These are phyloP conservation scores for Motacilla alba DNA, from an alignment of 2,113 vertebrate species.

Conservation along the genomic window DNA sequence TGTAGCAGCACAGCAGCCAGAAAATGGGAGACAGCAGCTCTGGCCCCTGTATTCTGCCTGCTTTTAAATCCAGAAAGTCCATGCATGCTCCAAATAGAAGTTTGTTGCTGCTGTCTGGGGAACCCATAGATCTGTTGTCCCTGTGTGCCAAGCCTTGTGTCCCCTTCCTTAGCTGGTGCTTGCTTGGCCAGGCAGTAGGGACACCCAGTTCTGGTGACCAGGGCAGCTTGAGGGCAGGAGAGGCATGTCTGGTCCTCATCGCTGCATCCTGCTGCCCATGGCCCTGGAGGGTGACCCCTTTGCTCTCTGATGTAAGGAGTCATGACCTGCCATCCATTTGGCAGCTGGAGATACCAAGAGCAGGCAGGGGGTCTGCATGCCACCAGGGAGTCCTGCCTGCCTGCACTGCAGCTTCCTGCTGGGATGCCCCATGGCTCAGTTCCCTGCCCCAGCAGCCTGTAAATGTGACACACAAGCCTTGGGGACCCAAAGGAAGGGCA, in stretches of 20 bases:
- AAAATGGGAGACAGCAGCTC: neutral
- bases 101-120: neutral
- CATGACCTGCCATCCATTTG: neutral
- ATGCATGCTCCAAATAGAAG: neutral
- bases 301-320: neutral
- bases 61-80: neutral
- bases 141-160: neutral
- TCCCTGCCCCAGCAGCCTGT: neutral
- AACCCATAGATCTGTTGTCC: neutral
- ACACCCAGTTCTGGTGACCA: neutral
- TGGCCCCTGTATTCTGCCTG: neutral
- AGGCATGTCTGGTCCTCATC: neutral
- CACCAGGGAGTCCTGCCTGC: neutral
- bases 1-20: neutral
- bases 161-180: neutral
- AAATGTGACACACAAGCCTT: accelerated
- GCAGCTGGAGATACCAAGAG: neutral
- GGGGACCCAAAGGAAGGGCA: neutral
- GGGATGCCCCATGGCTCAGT: neutral
- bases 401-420: neutral
- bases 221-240: neutral
- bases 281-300: neutral
- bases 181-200: neutral
- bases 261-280: neutral
- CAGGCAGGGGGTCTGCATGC: neutral